Evolutionary conservation across 2,797 vertebrate species (phyloP).

Genomic region (Tympanoctomys barrerae): DNA sequence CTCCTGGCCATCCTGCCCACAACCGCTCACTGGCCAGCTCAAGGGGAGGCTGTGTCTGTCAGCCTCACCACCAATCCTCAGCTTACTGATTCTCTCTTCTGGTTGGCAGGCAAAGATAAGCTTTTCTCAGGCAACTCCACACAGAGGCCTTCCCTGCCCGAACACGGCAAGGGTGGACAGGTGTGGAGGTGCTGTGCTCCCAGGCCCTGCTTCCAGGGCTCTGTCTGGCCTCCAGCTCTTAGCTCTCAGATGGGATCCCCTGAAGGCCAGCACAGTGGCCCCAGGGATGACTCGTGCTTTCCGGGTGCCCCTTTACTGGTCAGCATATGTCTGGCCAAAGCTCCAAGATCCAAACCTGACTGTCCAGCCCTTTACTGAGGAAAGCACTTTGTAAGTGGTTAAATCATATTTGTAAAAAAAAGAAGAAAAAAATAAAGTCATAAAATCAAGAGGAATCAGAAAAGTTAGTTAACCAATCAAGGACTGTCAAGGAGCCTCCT

Average conservation of each 20-base stretch:
- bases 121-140: slow-evolving; percentile 51
- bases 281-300: neutral
- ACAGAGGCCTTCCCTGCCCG: slow-evolving; percentile 16
- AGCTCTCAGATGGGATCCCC: neutral
- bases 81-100: slow-evolving; percentile 73
- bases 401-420: neutral
- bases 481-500: neutral
- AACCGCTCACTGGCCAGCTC: neutral
- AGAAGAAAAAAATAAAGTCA: slow-evolving; percentile 10
- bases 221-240: slow-evolving; percentile 46
- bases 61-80: slow-evolving; percentile 58
- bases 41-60: slow-evolving; percentile 44
- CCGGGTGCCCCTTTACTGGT: neutral
- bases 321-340: neutral
- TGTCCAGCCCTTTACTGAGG: neutral
- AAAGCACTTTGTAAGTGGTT: neutral
- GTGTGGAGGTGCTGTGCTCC: neutral
- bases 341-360: neutral
- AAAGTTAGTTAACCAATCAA: neutral
- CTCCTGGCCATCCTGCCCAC: neutral
- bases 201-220: neutral
- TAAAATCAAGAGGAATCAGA: slow-evolving; percentile 5
- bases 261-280: neutral
- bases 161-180: neutral
- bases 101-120: slow-evolving; percentile 60